phyloP scores from a whole-genome alignment of 2,797 vertebrate genomes.

The Ambastaia sidthimunki region DNA sequence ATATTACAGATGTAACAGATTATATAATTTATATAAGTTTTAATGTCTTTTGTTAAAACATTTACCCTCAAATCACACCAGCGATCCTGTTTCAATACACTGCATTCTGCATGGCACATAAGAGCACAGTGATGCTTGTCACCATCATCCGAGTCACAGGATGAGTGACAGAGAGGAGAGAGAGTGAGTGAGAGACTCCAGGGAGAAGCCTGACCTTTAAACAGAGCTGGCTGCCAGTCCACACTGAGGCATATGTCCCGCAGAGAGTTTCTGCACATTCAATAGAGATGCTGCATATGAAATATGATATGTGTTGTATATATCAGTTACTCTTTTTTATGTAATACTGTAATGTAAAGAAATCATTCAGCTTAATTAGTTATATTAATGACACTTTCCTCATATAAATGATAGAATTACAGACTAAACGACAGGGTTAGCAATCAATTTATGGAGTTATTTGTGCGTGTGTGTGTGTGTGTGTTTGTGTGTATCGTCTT shows the following conservation, averaged over 20 bases:
- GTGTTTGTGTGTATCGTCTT: too few relatives aligned
- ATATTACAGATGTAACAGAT: not conserved
- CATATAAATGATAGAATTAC: not conserved
- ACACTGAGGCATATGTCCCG: constrained; percentile 28
- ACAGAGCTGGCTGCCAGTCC: constrained; percentile 50
- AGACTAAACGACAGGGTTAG: constrained; percentile 2
- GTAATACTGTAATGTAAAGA: not conserved
- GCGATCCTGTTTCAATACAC: not conserved
- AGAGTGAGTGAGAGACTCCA: constrained; percentile 44
- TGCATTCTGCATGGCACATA: not conserved
- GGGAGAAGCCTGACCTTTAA: constrained; percentile 59
- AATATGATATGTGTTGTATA: not conserved
- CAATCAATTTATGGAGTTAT: constrained; percentile 28
- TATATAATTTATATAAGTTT: not conserved
- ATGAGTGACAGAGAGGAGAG: not conserved
- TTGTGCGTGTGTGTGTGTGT: constrained; percentile 41
- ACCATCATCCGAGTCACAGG: constrained; percentile 40
- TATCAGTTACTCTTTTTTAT: not conserved
- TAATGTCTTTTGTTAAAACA: not conserved
- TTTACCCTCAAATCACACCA: not conserved
- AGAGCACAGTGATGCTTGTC: constrained; percentile 15
- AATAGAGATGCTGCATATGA: not conserved
- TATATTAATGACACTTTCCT: not conserved
- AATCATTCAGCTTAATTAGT: not conserved
- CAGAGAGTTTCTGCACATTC: not conserved